Base-by-base conservation (phyloP, 2,797 vertebrate genomes). In the Peromyscus eremicus region DNA sequence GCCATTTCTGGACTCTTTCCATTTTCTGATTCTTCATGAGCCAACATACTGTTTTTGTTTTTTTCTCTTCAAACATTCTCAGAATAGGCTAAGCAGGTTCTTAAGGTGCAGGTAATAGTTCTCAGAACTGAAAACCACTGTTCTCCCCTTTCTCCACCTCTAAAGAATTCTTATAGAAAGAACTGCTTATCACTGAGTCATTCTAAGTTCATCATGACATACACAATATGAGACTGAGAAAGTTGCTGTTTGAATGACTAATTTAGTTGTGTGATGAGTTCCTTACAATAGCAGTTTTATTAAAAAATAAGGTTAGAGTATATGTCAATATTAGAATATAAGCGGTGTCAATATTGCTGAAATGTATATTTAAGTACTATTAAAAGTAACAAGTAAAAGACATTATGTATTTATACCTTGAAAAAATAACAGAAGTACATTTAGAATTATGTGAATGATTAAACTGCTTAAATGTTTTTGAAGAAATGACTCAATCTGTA, bases 401-500 rank as follows among this genome's bases (percentile, higher is more conserved):
- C 66, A 11, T 34, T 75, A 73, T 77, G 25, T 57, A 89, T 49
- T 77, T 91, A 77, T 89, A 87, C 34, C 55, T 23, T 81, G n/a
- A 70, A 62, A 75, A 77, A 88, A 66, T 43, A 46, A 40, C 66
- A 80, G 46, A 83, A 77, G 23, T 52, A 62, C 75, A 79, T 77
- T 89, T 91, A 40, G 29, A 91, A 81, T 85, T 60, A 84, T 34
- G 5, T 93, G 94, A 88, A 77, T 55, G 49, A 25, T 27, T 92
- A 88, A 62, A 93, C 37, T 89, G 82, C 37, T 92, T 34, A 76
- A 94, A 79, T 89, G 4, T 29, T 88, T 73, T 91, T 85, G 88
- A 93, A 92, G 43, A 93, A 94, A 85, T 37, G 32, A 92, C 79
- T 87, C 46, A 93, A 77, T 86, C 85, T 37, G 43, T 84, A 32